Evolutionary conservation across 2,888 invertebrate species (phyloP).

Genomic region (Tenthredo livida): DNA sequence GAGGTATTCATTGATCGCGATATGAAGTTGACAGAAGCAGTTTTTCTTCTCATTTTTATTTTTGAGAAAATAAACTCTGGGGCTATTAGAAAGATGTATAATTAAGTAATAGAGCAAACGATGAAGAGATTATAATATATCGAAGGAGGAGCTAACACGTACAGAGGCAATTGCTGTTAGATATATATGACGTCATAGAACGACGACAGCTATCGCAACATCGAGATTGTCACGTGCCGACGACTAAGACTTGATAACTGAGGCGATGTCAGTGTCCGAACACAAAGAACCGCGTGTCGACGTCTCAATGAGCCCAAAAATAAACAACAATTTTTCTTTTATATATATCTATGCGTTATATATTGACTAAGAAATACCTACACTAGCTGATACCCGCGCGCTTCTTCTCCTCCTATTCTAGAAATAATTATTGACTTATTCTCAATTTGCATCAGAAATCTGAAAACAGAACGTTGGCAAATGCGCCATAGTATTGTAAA

Average conservation of each 20-base stretch:
- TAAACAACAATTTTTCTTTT: conserved; percentile 5
- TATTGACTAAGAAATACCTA: neutral
- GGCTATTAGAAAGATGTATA: neutral
- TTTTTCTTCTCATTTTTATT: neutral
- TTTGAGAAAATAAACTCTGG: neutral
- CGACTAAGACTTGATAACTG: conserved; percentile 60
- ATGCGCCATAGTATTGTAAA: no score
- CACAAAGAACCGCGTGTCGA: conserved; percentile 60
- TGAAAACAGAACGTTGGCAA: neutral
- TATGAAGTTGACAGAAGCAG: neutral
- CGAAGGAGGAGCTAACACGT: neutral
- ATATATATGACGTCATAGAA: conserved; percentile 31
- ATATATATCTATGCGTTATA: neutral
- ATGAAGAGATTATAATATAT: neutral
- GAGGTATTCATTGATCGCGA: neutral
- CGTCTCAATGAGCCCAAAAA: neutral
- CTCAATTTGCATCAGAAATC: no score
- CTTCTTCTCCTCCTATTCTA: no score
- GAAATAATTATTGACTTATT: no score
- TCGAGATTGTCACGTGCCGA: conserved; percentile 53
- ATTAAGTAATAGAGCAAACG: neutral
- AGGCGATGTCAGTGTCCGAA: conserved; percentile 69
- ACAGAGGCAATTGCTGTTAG: neutral
- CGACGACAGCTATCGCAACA: conserved; percentile 28
- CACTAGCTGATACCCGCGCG: neutral